A percentile compares a stretch with the other conserved stretches of the same genome.
Conservation (phyloP, 2,113 vertebrate genomes). For the Zootoca vivipara region DNA sequence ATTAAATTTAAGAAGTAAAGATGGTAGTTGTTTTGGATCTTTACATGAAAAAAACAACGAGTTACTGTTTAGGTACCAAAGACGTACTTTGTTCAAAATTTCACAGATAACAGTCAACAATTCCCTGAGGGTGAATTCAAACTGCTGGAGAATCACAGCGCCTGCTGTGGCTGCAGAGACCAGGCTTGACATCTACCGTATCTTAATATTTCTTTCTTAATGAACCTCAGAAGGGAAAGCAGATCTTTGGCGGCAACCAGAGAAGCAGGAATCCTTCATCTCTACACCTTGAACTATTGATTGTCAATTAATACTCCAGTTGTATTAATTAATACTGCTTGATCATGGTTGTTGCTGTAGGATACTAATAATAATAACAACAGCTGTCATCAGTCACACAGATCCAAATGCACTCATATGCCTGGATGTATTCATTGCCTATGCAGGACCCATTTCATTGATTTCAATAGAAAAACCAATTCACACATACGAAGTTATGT, state of each 20-base stretch:
- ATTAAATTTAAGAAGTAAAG: too few relatives aligned
- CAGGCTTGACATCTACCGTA: not conserved
- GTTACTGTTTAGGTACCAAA: too few relatives aligned
- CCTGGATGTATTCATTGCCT: not conserved
- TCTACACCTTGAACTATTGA: not conserved
- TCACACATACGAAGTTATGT: not conserved
- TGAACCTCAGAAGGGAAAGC: not conserved
- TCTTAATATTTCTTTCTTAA: not conserved
- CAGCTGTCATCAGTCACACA: not conserved
- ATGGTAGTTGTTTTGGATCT: too few relatives aligned
- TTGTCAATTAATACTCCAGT: not conserved
- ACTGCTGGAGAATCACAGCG: too few relatives aligned
- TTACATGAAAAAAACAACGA: too few relatives aligned
- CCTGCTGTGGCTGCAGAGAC: too few relatives aligned
- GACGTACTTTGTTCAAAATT: too few relatives aligned
- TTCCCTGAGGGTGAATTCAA: too few relatives aligned
- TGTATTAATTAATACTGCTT: not conserved
- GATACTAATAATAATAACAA: not conserved
- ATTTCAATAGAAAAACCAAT: not conserved
- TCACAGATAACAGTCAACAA: too few relatives aligned
- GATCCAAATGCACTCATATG: not conserved
- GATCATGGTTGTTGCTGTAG: not conserved
- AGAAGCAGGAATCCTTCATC: not conserved
- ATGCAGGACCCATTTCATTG: not conserved
- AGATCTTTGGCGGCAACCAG: not conserved